These are phyloP conservation scores for Cyprinus carpio DNA, from an alignment of 2,113 vertebrate genomes.

Conservation along the genomic window DNA sequence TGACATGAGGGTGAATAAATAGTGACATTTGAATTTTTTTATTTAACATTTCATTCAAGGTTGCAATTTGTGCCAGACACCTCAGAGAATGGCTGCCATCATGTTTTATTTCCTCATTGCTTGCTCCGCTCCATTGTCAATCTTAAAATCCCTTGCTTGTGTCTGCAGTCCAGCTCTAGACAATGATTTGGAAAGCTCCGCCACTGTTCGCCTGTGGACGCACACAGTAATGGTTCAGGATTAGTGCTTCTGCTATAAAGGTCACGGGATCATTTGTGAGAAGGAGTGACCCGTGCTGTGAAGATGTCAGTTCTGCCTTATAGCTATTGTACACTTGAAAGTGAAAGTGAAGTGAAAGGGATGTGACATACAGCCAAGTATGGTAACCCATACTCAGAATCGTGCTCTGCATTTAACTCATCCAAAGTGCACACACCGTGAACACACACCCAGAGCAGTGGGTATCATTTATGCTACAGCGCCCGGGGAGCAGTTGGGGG, in stretches of 20 bases:
- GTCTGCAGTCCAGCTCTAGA: background rate
- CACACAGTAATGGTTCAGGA: background rate
- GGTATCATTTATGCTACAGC: no score
- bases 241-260: background rate
- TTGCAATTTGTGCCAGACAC: background rate
- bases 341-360: no score
- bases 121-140: background rate
- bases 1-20: background rate
- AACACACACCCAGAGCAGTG: no score
- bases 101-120: background rate
- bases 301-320: background rate
- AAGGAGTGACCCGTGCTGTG: background rate
- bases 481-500: no score
- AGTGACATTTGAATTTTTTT: background rate
- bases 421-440: no score
- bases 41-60: background rate
- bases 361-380: no score
- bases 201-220: background rate
- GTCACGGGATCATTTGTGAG: background rate
- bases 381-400: no score
- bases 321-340: background rate
- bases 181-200: background rate
- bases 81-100: background rate
- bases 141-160: background rate
- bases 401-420: no score